Evolutionary conservation across 1,140 invertebrate species (phyloP).

Genomic region (Diachasma alloeum): DNA sequence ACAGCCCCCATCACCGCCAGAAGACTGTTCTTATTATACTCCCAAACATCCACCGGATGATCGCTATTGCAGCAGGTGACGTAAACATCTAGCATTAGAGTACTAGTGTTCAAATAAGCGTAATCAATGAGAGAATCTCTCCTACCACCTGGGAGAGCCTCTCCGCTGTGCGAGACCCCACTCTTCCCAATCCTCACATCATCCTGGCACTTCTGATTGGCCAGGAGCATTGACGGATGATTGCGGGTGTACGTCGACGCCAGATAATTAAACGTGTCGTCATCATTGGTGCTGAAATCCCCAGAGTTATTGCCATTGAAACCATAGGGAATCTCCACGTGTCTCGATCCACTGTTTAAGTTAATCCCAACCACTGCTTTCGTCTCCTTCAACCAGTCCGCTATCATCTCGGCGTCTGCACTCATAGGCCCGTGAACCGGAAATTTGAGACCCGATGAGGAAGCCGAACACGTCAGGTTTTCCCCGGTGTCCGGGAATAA

Average conservation of each 20-base stretch:
- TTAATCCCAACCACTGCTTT: constrained; percentile 55
- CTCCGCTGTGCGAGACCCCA: constrained; percentile 42
- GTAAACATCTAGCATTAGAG: constrained; percentile 56
- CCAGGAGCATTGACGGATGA: constrained; percentile 41
- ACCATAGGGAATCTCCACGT: constrained; percentile 57
- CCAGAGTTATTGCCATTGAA: constrained; percentile 31
- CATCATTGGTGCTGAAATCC: constrained; percentile 47
- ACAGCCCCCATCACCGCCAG: constrained; percentile 46
- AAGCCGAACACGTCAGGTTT: constrained; percentile 44
- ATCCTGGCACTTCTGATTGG: constrained; percentile 39
- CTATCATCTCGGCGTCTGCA: constrained; percentile 43
- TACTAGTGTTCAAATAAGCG: constrained; percentile 55
- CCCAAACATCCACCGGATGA: constrained; percentile 45
- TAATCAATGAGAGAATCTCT: constrained; percentile 55
- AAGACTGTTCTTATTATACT: constrained; percentile 51
- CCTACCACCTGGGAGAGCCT: constrained; percentile 35
- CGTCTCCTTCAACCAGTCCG: constrained; percentile 51
- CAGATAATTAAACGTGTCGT: constrained; percentile 44
- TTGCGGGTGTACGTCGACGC: constrained; percentile 44
- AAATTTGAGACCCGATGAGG: constrained; percentile 37
- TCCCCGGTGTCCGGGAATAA: constrained; percentile 44
- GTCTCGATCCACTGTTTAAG: constrained; percentile 54
- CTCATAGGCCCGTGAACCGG: constrained; percentile 35
- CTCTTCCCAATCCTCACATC: constrained; percentile 40
- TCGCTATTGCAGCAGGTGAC: constrained; percentile 59